A percentile compares a stretch with the other conserved stretches of the same genome.
Evolutionary conservation across 1,140 invertebrate genomes (phyloP).

Genomic region (Philopotamus ludificatus): DNA sequence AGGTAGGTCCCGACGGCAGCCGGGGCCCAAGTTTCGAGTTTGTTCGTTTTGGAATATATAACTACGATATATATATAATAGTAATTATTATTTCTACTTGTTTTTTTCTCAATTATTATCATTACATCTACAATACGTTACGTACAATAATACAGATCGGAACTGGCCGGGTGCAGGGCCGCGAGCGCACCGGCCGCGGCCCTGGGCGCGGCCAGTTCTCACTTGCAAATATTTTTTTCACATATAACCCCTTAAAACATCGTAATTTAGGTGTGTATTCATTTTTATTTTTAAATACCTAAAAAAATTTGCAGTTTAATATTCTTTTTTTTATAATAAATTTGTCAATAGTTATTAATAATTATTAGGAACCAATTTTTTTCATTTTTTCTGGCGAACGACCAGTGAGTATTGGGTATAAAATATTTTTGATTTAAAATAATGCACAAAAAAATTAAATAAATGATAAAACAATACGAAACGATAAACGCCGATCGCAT

Average conservation of each 20-base stretch:
- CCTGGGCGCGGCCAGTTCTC: not conserved
- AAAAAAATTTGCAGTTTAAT: conserved; percentile 41
- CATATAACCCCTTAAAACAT: conserved; percentile 42
- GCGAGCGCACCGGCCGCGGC: not conserved
- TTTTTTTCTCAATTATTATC: conserved; percentile 41
- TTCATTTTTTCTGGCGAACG: conserved; percentile 45
- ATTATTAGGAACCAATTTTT: conserved; percentile 56
- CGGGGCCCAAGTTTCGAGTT: conserved; percentile 67
- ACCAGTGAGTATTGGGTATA: conserved; percentile 42
- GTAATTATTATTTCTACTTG: conserved; percentile 41
- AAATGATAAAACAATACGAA: conserved; percentile 14
- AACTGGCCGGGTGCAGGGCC: conserved; percentile 6
- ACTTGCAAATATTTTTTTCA: conserved; percentile 36
- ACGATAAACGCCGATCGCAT: not conserved
- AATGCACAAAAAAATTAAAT: conserved; percentile 30
- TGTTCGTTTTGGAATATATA: conserved; percentile 64
- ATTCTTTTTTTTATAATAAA: conserved; percentile 49
- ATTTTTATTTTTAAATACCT: conserved; percentile 40
- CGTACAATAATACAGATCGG: conserved; percentile 42
- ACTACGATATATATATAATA: conserved; percentile 41
- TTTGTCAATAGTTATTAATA: conserved; percentile 51
- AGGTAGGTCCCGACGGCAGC: conserved; percentile 63
- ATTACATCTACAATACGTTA: conserved; percentile 42
- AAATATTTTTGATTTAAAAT: conserved; percentile 40
- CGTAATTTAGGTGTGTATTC: conserved; percentile 39